Evolutionary conservation across 2,888 invertebrate species (phyloP), one percentile per base, ranked within the genome.

Genomic region (Brassicogethes aeneus): DNA sequence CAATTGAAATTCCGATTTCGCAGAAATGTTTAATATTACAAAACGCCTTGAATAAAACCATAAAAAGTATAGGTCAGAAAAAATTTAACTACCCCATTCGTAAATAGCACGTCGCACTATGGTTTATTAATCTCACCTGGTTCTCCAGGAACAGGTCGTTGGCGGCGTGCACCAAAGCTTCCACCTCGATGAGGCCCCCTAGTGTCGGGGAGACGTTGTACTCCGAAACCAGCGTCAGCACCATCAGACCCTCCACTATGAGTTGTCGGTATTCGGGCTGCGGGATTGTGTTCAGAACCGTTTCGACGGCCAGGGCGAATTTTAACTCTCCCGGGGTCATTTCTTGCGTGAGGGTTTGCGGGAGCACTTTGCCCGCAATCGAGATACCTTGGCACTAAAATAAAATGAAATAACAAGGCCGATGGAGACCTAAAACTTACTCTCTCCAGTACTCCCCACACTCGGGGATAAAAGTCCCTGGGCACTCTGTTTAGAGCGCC

Each of bases 271-370:
- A 99, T 66, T 99, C 99, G 1, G 99, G 97, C 66, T 97, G 95
- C 0, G 96, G 94, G 56, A 99, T 95, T 37, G 89, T 85, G 66
- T 97, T 99, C 37, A 99, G 72, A 2, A 95, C 95, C 2, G 93
- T 89, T 70, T 99, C 99, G 0, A 99, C 96, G 40, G 93, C 92
- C 12, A 99, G 72, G 0, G 99, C 97, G 70, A 99, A 99, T 71
- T 99, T 99, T 55, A 97, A 70, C 70, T 99, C 99, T 32, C 95
- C 95, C 0, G 95, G 81, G 1, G 99, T 99, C 99, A 99, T 99
- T 79, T 97, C 97, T 71, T 93, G 92, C 0, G 96, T 97, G 38
- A 97, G 72, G 67, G 87, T 89, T 60, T 93, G 92, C 40, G 88
- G 89, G 15, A 99, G 70, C 16, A 91, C 76, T 64, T 90, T 85